Evolutionary conservation across 2,888 invertebrate genomes (phyloP), one percentile per base, ranked within the genome.

Genomic region (Pandemis heparana): DNA sequence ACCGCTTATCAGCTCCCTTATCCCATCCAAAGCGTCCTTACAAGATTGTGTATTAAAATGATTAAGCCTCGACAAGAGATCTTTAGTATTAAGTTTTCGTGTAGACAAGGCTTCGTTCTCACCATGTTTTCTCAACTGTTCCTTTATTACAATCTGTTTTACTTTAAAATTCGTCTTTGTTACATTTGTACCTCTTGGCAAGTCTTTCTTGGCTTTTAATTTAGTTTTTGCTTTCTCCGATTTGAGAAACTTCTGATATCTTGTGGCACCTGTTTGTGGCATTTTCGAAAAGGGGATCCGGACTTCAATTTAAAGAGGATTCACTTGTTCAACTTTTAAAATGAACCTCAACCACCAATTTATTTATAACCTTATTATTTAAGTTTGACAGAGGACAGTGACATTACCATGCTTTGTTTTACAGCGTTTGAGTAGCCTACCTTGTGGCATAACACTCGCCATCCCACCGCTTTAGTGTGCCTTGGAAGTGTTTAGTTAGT

Each of bases 211-310:
- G 23, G 96, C 95, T 91, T 98, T 99, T 46, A 99, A 89, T 87
- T 99, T 98, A 0, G 97, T 96, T 95, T 99, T 99, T 0, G 97
- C 96, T 85, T 98, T 98, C 87, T 99, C 98, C 0, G 97, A 95
- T 80, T 97, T 97, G 5, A 97, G 89, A 80, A 96, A 95, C 83
- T 97, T 98, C 84, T 97, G 96, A 83, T 97, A 96, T 38, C 95
- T 87, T 7, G 95, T 94, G 72, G 93, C 92, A n/a, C 94, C 94
- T 23, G 91, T 91, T 84, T 94, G 87, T 75, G 92, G 90, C 94
- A 94, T 94, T 77, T 75, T 32, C 85, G 1, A 18, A 18, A 74
- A 64, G 16, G n/a, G 60, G 43, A 23, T n/a, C 32, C 14, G n/a
- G 23, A 46, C 5, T 12, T 12, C 7, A 56, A 23, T 23, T 23